Base-by-base conservation (phyloP, 2,888 invertebrate genomes). In the Polyploca ridens region DNA sequence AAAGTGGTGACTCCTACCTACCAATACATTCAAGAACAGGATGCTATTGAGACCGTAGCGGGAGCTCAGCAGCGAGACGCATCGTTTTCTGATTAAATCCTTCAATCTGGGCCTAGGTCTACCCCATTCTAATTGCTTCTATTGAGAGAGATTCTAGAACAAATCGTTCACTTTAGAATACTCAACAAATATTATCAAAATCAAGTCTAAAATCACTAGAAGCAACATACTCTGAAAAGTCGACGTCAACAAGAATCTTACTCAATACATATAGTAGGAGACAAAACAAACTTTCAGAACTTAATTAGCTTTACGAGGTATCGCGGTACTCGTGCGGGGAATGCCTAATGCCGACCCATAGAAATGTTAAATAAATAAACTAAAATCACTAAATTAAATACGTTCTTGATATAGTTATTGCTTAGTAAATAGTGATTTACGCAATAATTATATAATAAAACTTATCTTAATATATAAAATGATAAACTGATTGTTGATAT, bases 241-340 rank as follows among this genome's bases (percentile, higher is more conserved):
- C 54, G 7, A 19, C 54, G 19, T 14, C 16, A 54, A 10, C 19
- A 54, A 16, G 19, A 54, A 19, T 19, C 54, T 54, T 16, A 69
- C 62, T 46, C 62, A 62, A 70, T 63, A 27, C 27, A 27, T 27
- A 69, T 35, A 60, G 8, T 13, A 41, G 41, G 41, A 3, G 35
- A 60, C 10, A 60, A 64, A 68, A 69, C 68, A 66, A 66, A 77
- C 69, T 71, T 73, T 65, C 68, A 44, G 64, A 76, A 74, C 75
- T 72, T 73, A 75, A 78, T 78, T 78, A 77, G 68, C 65, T 72
- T 73, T 70, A 72, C 70, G 27, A 27, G 27, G 73, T 74, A 70
- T 72, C 69, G 68, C 64, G 41, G 62, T 49, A 64, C 44, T 57
- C 72, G 66, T 66, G 69, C 58, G 33, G 65, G 63, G 72, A 77